Evolutionary conservation across 2,888 invertebrate species (phyloP).

Genomic region (Idaea dimidiata): DNA sequence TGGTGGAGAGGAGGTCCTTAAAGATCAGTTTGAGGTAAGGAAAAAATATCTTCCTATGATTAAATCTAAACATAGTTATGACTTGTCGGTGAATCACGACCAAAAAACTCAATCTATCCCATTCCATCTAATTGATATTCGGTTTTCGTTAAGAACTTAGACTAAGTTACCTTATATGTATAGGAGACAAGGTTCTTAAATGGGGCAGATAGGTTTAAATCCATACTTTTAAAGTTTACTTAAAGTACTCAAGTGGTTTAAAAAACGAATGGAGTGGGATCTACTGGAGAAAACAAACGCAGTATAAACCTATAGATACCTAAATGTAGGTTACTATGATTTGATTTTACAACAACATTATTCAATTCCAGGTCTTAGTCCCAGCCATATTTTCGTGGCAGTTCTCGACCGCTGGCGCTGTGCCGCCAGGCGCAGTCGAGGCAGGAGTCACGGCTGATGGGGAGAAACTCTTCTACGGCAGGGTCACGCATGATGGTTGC

Average conservation of each 20-base stretch:
- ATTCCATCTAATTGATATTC: too few species aligned
- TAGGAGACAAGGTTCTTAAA: too few species aligned
- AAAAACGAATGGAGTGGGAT: neutral
- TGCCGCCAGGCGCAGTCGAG: slow-evolving; percentile 84
- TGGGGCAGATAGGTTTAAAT: too few species aligned
- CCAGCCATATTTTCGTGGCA: slow-evolving; percentile 85
- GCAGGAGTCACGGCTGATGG: slow-evolving; percentile 84
- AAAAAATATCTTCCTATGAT: neutral
- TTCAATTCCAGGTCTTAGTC: slow-evolving; percentile 75
- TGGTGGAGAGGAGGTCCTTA: slow-evolving; percentile 82
- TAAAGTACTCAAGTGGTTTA: too few species aligned
- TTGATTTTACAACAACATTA: neutral
- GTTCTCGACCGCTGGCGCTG: slow-evolving; percentile 79
- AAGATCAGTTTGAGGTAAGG: slow-evolving; percentile 83
- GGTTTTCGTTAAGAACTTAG: too few species aligned
- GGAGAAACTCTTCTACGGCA: slow-evolving; percentile 85
- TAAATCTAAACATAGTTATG: neutral
- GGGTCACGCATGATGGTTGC: slow-evolving; percentile 84
- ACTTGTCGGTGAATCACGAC: neutral
- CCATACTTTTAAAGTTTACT: too few species aligned
- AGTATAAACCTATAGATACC: too few species aligned
- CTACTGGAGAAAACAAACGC: neutral
- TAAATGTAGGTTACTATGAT: too few species aligned
- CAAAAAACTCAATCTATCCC: too few species aligned
- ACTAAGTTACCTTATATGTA: too few species aligned